These are phyloP conservation scores for Tokudaia muenninki DNA, from an alignment of 2,797 vertebrate species.

Conservation along the genomic window DNA sequence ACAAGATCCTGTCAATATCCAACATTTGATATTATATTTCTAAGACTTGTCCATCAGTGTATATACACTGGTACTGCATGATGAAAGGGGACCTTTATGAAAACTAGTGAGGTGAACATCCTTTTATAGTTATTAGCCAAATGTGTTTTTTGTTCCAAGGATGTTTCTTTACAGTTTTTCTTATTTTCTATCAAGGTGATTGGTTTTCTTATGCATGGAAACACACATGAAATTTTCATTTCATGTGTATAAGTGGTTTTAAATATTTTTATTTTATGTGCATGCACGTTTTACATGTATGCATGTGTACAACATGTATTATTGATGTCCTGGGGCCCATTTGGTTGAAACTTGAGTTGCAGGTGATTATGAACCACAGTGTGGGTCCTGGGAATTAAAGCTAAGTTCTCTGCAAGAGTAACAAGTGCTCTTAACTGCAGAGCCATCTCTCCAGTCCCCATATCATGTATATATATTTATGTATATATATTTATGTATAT, in stretches of 20 bases:
- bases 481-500: not conserved
- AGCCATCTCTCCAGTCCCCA: not conserved
- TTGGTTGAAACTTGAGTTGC: not conserved
- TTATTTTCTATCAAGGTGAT: not conserved
- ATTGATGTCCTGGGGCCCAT: not conserved
- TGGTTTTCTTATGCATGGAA: conserved; percentile 32
- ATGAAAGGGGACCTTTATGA: not conserved
- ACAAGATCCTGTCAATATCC: not conserved
- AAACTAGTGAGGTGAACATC: not conserved
- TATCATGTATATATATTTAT: not conserved
- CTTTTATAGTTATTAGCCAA: not conserved
- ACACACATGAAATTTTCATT: not conserved
- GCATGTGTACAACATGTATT: not conserved
- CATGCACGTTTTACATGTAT: not conserved
- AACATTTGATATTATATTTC: conserved; percentile 1
- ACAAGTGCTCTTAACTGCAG: not conserved
- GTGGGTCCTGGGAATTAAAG: not conserved
- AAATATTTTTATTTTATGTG: not conserved
- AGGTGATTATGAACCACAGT: not conserved
- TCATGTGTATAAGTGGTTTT: not conserved
- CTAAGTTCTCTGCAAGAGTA: not conserved
- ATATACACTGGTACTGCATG: not conserved
- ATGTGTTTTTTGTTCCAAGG: not conserved
- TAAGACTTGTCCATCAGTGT: not conserved
- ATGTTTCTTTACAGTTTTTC: not conserved